Conservation (phyloP, 2,797 vertebrate genomes). For the Antrozous pallidus region DNA sequence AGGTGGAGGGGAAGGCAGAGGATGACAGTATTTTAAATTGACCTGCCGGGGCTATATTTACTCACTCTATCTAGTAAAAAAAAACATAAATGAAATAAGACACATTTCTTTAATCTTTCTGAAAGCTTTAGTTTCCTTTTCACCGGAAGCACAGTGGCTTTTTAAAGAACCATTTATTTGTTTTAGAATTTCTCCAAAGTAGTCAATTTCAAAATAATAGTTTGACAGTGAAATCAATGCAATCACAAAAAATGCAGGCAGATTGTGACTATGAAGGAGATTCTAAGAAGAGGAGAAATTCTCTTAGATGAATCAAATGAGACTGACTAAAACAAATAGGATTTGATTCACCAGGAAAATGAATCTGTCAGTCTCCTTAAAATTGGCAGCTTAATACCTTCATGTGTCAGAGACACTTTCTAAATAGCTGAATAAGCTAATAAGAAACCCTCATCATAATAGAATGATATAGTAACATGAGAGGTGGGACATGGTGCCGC, state of each 20-base stretch:
- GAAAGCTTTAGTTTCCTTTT: neutral
- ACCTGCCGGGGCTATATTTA: neutral
- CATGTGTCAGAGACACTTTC: no score
- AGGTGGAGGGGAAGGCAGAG: neutral
- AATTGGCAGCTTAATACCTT: neutral
- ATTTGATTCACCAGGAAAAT: neutral
- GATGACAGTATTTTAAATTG: neutral
- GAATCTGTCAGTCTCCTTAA: neutral
- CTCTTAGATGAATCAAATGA: neutral
- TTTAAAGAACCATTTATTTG: neutral
- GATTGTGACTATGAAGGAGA: neutral
- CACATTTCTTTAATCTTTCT: conserved; percentile 10
- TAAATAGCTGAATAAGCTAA: neutral
- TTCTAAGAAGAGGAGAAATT: neutral
- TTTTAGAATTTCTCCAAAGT: conserved; percentile 17
- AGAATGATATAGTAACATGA: neutral
- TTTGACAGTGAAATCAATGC: neutral
- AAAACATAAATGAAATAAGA: neutral
- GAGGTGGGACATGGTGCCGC: rapidly evolving
- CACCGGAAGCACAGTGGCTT: neutral
- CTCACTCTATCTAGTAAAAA: neutral
- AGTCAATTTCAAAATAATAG: neutral
- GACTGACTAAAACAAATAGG: neutral
- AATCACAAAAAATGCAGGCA: neutral
- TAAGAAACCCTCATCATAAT: neutral